Base-by-base conservation (phyloP, 2,797 vertebrate genomes). In the Typhlichthys subterraneus region DNA sequence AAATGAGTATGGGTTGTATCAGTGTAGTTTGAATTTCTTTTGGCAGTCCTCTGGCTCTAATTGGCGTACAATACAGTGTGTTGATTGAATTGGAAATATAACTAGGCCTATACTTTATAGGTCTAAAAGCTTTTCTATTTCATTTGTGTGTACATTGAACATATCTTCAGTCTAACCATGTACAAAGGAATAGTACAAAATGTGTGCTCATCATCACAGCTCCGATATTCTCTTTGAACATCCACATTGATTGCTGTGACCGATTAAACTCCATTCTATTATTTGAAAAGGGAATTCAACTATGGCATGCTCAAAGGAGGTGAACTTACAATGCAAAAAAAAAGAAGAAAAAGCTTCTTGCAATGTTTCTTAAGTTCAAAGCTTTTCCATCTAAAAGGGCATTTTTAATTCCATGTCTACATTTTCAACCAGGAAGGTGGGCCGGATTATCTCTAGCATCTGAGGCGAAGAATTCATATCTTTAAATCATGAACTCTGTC, bases 141-240 rank as follows among this genome's bases (percentile, higher is more conserved):
- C 49, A 53, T 50, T 55, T 67, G 54, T 45, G 59, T 15, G 1
- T 69, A 76, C 78, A 82, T 77, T 69, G 75, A 86, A 86, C 76
- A 85, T 91, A 82, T 93, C 88, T 95, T 95, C 93, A 90, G 89
- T 91, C 91, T 85, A 88, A 87, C 88, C 64, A 89, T 91, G 91
- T 93, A 95, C 94, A 98, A 95, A 95, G 89, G 85, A 91, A 92
- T 86, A 93, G 91, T 90, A 94, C 93, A 93, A 94, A 95, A 94
- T 91, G 86, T 83, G 85, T 77, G 70, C 88, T 94, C 94, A 95
- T 95, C 94, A 94, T 95, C 94, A 94, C 73, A 92, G 92, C 88
- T 86, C 85, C 88, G 65, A 89, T 90, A 97, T 97, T 97, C 95
- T 93, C 93, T 97, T 98, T 97, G 95, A 97, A 96, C 93, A 90